phyloP scores from a whole-genome alignment of 2,113 vertebrate genomes.

The Ailuropoda melanoleuca region DNA sequence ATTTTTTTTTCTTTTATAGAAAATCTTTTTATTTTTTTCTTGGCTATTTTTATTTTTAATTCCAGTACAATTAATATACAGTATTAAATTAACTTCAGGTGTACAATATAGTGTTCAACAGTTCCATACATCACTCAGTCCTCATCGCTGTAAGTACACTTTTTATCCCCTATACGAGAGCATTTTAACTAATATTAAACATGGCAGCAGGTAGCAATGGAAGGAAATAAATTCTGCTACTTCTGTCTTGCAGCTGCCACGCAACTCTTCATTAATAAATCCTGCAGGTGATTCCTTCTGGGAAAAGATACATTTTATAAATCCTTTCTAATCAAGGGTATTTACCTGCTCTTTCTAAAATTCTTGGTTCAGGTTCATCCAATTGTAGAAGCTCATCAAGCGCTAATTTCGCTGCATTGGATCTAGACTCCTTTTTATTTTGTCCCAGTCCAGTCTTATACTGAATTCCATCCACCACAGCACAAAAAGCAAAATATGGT shows the following conservation, averaged over 20 bases:
- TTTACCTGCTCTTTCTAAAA: constrained; percentile 84
- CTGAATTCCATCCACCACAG: constrained; percentile 90
- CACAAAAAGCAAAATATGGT: constrained; percentile 94
- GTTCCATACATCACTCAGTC: background rate
- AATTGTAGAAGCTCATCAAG: constrained; percentile 88
- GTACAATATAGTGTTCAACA: background rate
- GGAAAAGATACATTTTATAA: constrained; percentile 6
- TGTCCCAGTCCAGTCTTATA: constrained; percentile 93
- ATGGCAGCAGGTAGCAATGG: background rate
- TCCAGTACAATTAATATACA: background rate
- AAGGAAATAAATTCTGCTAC: constrained; percentile 28
- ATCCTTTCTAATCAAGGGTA: background rate
- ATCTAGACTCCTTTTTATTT: constrained; percentile 92
- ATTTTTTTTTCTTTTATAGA: background rate
- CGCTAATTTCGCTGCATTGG: constrained; percentile 90
- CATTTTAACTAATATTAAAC: background rate
- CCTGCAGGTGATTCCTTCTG: background rate
- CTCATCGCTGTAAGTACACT: background rate
- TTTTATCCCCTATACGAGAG: background rate
- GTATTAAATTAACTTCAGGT: background rate
- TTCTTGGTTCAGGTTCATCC: constrained; percentile 70
- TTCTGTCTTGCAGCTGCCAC: background rate
- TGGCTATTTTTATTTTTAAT: background rate
- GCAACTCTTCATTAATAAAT: background rate
- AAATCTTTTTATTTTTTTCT: background rate